Evolutionary conservation across 2,888 invertebrate species (phyloP).

Genomic region (Drosophila niveifrons): DNA sequence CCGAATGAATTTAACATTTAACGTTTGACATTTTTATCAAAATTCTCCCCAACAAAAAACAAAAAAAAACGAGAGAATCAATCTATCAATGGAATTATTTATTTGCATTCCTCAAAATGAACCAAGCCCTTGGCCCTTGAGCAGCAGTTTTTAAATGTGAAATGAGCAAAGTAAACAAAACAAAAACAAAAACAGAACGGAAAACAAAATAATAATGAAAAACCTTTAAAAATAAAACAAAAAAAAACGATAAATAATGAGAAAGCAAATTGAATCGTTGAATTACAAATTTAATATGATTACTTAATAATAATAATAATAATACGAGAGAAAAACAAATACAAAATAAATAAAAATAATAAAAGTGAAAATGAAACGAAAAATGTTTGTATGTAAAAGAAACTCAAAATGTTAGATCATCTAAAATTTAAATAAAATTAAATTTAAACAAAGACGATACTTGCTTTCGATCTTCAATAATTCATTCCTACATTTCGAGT

Average conservation of each 20-base stretch:
- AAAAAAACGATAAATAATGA: slow-evolving; percentile 13
- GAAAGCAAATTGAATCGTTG: slow-evolving; percentile 73
- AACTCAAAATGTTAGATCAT: slow-evolving; percentile 84
- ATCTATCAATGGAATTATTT: slow-evolving; percentile 22
- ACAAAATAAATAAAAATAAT: slow-evolving; percentile 62
- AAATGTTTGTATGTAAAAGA: slow-evolving; percentile 84
- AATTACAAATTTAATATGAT: slow-evolving; percentile 73
- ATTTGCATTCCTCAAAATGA: slow-evolving; percentile 49
- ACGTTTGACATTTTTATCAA: slow-evolving; percentile 12
- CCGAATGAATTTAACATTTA: slow-evolving; percentile 26
- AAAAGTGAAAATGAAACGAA: slow-evolving; percentile 49
- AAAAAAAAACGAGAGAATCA: slow-evolving; percentile 3
- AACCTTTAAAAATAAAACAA: slow-evolving; percentile 10
- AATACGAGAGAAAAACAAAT: slow-evolving; percentile 41
- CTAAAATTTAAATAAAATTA: slow-evolving; percentile 84
- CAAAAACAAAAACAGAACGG: slow-evolving; percentile 5
- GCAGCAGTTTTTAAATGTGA: slow-evolving; percentile 60
- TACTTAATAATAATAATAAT: slow-evolving; percentile 58
- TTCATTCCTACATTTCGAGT: no score
- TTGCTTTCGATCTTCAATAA: background rate
- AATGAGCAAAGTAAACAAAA: slow-evolving; percentile 56
- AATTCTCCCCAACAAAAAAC: slow-evolving; percentile 12
- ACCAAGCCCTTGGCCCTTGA: slow-evolving; percentile 63
- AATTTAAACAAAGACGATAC: slow-evolving; percentile 45
- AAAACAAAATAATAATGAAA: slow-evolving; percentile 36